Conservation (phyloP, 2,797 vertebrate species). For the Lagodon rhomboides region DNA sequence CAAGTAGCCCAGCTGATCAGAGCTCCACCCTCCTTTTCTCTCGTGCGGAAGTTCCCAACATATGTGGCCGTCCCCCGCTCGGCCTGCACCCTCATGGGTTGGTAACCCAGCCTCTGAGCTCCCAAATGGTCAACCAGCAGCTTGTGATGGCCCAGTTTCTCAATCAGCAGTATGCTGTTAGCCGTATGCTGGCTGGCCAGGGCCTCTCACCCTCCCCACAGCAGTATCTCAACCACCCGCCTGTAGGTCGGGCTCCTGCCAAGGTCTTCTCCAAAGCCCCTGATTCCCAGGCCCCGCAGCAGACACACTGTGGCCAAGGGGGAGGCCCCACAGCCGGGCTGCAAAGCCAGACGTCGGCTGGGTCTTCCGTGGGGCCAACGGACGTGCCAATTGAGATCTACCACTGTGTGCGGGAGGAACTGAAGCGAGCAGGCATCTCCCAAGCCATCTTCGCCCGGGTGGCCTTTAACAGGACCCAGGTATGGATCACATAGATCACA, state of each 20-base stretch:
- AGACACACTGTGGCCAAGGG: slow-evolving; percentile 86
- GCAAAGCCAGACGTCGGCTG: slow-evolving; percentile 77
- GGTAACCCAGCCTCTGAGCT: slow-evolving; percentile 94
- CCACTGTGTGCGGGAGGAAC: slow-evolving; percentile 97
- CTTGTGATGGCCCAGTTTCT: slow-evolving; percentile 98
- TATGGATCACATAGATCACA: slow-evolving; percentile 73
- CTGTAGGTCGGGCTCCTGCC: slow-evolving; percentile 88
- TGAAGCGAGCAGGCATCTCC: slow-evolving; percentile 98
- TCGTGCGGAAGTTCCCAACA: slow-evolving; percentile 88
- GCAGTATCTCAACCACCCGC: slow-evolving; percentile 98
- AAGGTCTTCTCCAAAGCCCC: slow-evolving; percentile 92
- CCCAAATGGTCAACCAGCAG: slow-evolving; percentile 98
- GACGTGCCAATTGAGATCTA: slow-evolving; percentile 95
- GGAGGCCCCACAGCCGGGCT: slow-evolving; percentile 72
- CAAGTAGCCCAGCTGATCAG: slow-evolving; percentile 93
- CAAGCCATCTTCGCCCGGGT: slow-evolving; percentile 99
- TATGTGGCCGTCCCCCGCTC: slow-evolving; percentile 86
- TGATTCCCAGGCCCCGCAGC: slow-evolving; percentile 87
- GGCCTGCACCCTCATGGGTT: slow-evolving; percentile 90
- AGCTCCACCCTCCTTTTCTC: slow-evolving; percentile 89
- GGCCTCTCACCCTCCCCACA: slow-evolving; percentile 89
- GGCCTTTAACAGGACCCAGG: slow-evolving; percentile 99
- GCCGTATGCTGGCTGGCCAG: slow-evolving; percentile 97
- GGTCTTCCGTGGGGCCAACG: slow-evolving; percentile 44
- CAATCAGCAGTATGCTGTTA: slow-evolving; percentile 99